phyloP scores from a whole-genome alignment of 2,888 invertebrate genomes.

The Caenorhabditis imperialis region DNA sequence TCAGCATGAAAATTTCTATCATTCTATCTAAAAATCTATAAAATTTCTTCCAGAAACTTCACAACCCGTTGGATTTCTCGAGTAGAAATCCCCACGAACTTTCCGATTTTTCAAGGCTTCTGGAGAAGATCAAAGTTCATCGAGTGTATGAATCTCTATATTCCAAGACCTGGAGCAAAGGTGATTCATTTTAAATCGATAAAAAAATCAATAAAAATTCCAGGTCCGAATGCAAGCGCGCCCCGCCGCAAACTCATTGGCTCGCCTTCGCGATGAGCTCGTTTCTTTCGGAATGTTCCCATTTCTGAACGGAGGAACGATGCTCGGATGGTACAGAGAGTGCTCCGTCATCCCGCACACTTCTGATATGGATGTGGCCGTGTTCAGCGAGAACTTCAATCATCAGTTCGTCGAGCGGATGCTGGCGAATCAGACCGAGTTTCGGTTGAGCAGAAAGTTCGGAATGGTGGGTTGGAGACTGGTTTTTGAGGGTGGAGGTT shows the following conservation, averaged over 20 bases:
- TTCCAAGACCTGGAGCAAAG: conserved; percentile 11
- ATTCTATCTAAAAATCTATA: too few species aligned
- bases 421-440: conserved; percentile 1
- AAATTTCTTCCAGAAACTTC: conserved; percentile 29
- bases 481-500: too few species aligned
- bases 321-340: conserved; percentile 56
- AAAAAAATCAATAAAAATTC: background rate
- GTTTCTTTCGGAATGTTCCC: conserved; percentile 31
- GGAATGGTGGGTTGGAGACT: conserved; percentile 43
- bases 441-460: conserved; percentile 30
- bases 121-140: conserved; percentile 29
- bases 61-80: background rate
- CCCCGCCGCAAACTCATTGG: conserved; percentile 9
- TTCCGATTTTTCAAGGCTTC: conserved; percentile 31
- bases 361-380: conserved; percentile 44
- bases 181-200: background rate
- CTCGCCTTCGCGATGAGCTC: conserved; percentile 24
- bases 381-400: conserved; percentile 37
- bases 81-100: conserved; percentile 22
- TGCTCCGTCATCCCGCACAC: conserved; percentile 57
- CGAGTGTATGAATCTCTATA: conserved; percentile 30
- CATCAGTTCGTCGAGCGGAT: conserved; percentile 29
- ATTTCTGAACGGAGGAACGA: conserved; percentile 48
- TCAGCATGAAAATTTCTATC: too few species aligned
- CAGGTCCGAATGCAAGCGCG: conserved; percentile 5